These are phyloP conservation scores for Aethes cnicana DNA, from an alignment of 2,888 invertebrate species.

Conservation along the genomic window DNA sequence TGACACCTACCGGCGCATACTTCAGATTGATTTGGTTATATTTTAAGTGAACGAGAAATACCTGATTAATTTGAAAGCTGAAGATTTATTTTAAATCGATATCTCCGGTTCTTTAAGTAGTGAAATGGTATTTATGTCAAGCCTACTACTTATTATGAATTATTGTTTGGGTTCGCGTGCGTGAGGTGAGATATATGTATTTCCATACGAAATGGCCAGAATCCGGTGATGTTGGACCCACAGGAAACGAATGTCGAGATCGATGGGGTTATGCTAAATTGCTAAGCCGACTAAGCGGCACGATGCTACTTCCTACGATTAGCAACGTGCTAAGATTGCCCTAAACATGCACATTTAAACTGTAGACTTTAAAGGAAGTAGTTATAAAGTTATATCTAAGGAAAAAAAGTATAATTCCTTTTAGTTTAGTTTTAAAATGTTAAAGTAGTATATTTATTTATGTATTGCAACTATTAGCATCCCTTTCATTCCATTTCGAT, in stretches of 20 bases:
- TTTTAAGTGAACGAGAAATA: constrained; percentile 12
- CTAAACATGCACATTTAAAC: not conserved
- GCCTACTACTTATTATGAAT: not conserved
- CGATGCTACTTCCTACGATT: constrained; percentile 21
- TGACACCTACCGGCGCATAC: constrained; percentile 21
- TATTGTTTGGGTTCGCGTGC: constrained; percentile 7
- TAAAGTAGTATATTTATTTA: no score
- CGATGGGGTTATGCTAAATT: constrained; percentile 44
- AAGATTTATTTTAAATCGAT: not conserved
- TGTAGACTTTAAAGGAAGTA: no score
- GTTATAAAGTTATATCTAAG: no score
- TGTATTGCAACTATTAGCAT: no score
- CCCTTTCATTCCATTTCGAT: no score
- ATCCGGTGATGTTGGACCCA: constrained; percentile 31
- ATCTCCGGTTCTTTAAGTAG: not conserved
- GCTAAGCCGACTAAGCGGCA: constrained; percentile 20
- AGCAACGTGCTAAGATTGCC: no score
- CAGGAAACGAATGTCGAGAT: constrained; percentile 55
- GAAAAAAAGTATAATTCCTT: no score
- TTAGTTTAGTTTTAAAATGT: no score
- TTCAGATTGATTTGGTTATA: constrained; percentile 12
- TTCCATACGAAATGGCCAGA: constrained; percentile 19
- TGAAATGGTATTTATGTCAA: not conserved
- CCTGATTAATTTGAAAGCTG: constrained; percentile 7
- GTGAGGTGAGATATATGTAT: constrained; percentile 5